A percentile compares a stretch with the other conserved stretches of the same genome.
These are phyloP conservation scores for Siphamia tubifer DNA, from an alignment of 2,113 vertebrate genomes.

Conservation along the genomic window DNA sequence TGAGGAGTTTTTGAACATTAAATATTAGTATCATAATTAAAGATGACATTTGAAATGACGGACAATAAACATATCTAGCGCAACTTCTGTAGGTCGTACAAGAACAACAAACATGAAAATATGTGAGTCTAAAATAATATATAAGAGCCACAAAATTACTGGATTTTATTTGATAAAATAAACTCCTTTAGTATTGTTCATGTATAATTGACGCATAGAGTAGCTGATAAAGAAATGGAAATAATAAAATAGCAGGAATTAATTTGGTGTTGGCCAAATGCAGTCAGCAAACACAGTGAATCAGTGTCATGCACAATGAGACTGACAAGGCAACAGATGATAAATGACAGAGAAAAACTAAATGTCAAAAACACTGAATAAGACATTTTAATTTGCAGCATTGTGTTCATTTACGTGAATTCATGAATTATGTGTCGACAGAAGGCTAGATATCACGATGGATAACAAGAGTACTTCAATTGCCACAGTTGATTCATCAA, in stretches of 20 bases:
- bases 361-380: conserved; percentile 24
- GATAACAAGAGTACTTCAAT: background rate
- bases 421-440: background rate
- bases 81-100: no score
- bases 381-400: background rate
- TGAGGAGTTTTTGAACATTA: no score
- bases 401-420: background rate
- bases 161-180: no score
- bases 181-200: no score
- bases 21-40: no score
- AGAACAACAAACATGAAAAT: no score
- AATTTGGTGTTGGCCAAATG: background rate
- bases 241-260: background rate
- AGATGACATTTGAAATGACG: no score
- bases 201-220: background rate
- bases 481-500: background rate
- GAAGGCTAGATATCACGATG: background rate
- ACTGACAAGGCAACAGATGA: conserved; percentile 2
- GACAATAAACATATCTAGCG: no score
- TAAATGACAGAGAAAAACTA: conserved; percentile 8
- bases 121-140: no score
- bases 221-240: background rate
- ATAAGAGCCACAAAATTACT: no score
- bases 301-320: conserved; percentile 3
- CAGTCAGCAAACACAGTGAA: conserved; percentile 25